Base-by-base conservation (phyloP, 2,113 vertebrate species). In the Alligator mississippiensis region DNA sequence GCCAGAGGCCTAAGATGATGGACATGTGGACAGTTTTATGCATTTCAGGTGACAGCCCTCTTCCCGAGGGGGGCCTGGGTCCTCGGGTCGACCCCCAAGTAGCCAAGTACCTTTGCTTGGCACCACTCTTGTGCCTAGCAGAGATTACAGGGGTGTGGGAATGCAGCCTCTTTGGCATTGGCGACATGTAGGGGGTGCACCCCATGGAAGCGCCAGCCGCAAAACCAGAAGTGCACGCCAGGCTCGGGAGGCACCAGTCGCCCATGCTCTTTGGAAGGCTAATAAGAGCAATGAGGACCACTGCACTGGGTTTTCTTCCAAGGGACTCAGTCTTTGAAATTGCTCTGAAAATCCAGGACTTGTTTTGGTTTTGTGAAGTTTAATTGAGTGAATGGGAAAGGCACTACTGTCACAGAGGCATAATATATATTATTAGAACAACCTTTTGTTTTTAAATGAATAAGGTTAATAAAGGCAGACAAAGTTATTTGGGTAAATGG, bases 81-180 rank as follows among this genome's bases (percentile, higher is more conserved):
- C 38, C 38, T 38, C 38, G 38, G 38, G 38, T 5, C 6, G 38
- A 38, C 38, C 38, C 38, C 38, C 38, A 38, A 38, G 38, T 38
- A 38, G 34, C 38, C 7, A 8, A 8, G 38, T 38, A 38, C 59
- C 12, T 79, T 63, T 80, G 90, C n/a, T 92, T 87, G 86, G 74
- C 94, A 93, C 94, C 93, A 83, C 84, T 77, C 59, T 84, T 86
- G 22, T 83, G 91, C 84, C 93, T 91, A 94, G 83, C 92, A 78
- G 85, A 77, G 76, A 95, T 93, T 86, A n/a, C 21, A 22, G 28
- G 14, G 18, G 11, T 64, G 30, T 10, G 18, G 11, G 77, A 30
- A 21, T 18, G 54, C 30, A 72, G 70, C 11, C 19, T 22, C 68
- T 34, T 72, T 18, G 38, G 38, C 38, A 38, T 38, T 38, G 38